phyloP scores from a whole-genome alignment of 2,797 vertebrate genomes.

The Ceryle rudis region DNA sequence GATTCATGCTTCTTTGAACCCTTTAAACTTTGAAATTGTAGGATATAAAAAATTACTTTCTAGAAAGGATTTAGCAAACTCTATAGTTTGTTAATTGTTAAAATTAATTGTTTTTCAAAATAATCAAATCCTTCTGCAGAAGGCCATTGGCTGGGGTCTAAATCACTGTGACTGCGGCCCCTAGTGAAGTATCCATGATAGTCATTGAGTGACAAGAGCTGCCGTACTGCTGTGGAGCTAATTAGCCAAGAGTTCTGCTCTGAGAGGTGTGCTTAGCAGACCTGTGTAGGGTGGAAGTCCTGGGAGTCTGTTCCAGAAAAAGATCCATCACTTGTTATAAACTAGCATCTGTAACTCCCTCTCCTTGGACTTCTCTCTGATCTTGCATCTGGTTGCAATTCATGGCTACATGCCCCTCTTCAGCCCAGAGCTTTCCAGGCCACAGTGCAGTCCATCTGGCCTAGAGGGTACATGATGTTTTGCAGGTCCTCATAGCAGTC shows the following conservation, averaged over 20 bases:
- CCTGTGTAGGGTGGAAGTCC: not conserved
- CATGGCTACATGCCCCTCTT: not conserved
- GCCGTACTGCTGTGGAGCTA: not conserved
- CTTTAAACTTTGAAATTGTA: not conserved
- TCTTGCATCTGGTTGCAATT: not conserved
- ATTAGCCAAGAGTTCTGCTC: not conserved
- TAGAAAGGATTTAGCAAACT: not conserved
- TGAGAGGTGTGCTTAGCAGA: not conserved
- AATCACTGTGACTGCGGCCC: rapidly evolving
- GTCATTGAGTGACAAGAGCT: not conserved
- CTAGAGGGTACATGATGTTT: not conserved
- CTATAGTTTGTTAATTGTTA: not conserved
- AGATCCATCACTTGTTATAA: not conserved
- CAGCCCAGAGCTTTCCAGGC: not conserved
- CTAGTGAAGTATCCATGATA: not conserved
- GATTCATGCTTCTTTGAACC: not conserved
- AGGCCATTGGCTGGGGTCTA: not conserved
- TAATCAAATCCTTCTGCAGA: not conserved
- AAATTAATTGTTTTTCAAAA: not conserved
- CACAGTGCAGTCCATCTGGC: not conserved
- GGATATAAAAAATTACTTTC: not conserved
- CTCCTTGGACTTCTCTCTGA: not conserved
- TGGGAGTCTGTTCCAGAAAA: not conserved
- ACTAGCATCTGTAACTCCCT: not conserved
- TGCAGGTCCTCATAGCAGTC: rapidly evolving